These are phyloP conservation scores for Holotrichia oblita DNA, from an alignment of 1,140 invertebrate species.

Conservation along the genomic window DNA sequence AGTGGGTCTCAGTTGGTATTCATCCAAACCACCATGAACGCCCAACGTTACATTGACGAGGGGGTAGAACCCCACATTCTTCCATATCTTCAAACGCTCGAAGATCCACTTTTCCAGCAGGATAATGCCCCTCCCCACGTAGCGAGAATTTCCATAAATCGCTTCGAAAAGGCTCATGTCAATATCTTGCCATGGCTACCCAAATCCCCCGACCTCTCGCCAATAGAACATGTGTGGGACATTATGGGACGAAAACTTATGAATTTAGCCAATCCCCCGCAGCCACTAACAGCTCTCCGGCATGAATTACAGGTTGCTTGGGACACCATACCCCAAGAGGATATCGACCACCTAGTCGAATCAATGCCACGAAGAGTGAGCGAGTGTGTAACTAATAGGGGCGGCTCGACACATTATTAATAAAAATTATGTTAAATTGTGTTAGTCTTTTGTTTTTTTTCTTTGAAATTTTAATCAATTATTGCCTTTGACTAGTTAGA, in stretches of 20 bases:
- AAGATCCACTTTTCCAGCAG: constrained; percentile 42
- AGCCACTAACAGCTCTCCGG: constrained; percentile 32
- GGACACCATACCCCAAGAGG: constrained; percentile 26
- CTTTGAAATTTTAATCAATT: no score
- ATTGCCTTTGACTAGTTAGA: no score
- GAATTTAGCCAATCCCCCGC: constrained; percentile 36
- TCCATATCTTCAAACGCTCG: constrained; percentile 38
- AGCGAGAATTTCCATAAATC: constrained; percentile 33
- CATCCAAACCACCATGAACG: constrained; percentile 42
- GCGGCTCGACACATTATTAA: no score
- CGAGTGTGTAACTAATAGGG: no score
- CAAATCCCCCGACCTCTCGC: constrained; percentile 43
- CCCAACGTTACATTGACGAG: constrained; percentile 41
- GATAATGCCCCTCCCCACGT: constrained; percentile 43
- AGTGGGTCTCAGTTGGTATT: constrained; percentile 39
- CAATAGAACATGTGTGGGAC: constrained; percentile 44
- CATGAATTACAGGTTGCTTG: constrained; percentile 27
- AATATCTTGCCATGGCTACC: constrained; percentile 44
- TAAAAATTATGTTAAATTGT: no score
- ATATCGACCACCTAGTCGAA: constrained; percentile 6
- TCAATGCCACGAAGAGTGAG: constrained; percentile 5
- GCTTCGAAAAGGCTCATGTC: constrained; percentile 27
- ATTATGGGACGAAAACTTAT: constrained; percentile 40
- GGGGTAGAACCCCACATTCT: constrained; percentile 38
- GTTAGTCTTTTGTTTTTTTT: no score